Evolutionary conservation across 2,888 invertebrate species (phyloP).

Genomic region (Flexamia atlantica): DNA sequence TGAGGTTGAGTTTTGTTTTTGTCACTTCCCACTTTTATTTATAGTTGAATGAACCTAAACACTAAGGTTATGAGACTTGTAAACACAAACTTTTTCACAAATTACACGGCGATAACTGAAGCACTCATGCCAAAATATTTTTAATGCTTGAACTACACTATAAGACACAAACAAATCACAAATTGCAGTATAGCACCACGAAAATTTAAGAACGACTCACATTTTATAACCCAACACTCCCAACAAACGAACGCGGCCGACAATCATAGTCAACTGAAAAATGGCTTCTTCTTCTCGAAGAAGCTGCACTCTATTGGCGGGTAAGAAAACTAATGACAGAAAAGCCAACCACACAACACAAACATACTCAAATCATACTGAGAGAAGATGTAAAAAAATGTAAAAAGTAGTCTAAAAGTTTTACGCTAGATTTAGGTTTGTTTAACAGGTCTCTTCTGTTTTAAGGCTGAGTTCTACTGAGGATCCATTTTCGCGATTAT

Average conservation of each 20-base stretch:
- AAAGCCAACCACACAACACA: neutral
- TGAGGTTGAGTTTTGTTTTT: neutral
- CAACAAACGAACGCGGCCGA: neutral
- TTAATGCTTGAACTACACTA: neutral
- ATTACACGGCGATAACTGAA: neutral
- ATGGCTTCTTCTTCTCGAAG: slow-evolving; percentile 1
- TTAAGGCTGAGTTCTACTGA: too few relatives aligned
- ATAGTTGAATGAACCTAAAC: neutral
- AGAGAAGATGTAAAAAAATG: too few relatives aligned
- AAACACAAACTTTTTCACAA: slow-evolving; percentile 40
- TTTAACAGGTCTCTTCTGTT: too few relatives aligned
- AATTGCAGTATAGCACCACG: slow-evolving; percentile 8
- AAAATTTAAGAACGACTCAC: neutral
- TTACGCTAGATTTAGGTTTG: too few relatives aligned
- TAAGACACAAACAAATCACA: slow-evolving; percentile 30
- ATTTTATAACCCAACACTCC: slow-evolving; percentile 3
- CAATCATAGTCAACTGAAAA: neutral
- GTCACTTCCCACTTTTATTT: neutral
- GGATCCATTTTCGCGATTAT: too few relatives aligned
- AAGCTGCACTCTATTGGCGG: slow-evolving; percentile 6
- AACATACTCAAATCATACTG: too few relatives aligned
- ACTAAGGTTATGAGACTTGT: slow-evolving; percentile 30
- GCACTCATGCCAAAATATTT: neutral
- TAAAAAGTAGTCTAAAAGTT: too few relatives aligned
- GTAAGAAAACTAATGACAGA: neutral